phyloP scores from a whole-genome alignment of 2,888 invertebrate genomes.

The Sinotaia quadrata region DNA sequence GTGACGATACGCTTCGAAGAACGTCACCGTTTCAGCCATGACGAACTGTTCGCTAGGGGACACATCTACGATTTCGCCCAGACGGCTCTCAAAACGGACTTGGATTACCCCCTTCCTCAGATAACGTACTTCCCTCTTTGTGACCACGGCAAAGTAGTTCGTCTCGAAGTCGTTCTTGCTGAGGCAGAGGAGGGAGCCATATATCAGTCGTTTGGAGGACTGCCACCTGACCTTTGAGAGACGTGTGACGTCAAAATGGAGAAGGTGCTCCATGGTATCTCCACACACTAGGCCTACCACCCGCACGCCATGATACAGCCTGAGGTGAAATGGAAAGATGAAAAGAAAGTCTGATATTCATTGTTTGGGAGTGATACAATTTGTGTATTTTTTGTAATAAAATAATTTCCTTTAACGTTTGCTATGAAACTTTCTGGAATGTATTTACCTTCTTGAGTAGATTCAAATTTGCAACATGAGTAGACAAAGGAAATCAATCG shows the following conservation, averaged over 20 bases:
- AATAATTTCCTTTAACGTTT: too few relatives aligned
- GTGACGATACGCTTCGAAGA: conserved; percentile 86
- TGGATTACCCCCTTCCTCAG: conserved; percentile 54
- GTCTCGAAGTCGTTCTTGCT: conserved; percentile 81
- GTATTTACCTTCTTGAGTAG: too few relatives aligned
- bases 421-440: too few relatives aligned
- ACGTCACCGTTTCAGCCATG: conserved; percentile 85
- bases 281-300: conserved; percentile 51
- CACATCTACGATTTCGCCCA: conserved; percentile 31
- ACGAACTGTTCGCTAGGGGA: conserved; percentile 55
- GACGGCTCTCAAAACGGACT: conserved; percentile 46
- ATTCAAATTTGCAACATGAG: too few relatives aligned
- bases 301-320: conserved; percentile 57
- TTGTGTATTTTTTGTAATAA: too few relatives aligned
- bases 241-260: conserved; percentile 50
- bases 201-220: conserved; percentile 78
- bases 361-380: too few relatives aligned
- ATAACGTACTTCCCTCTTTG: conserved; percentile 49
- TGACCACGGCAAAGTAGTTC: conserved; percentile 79
- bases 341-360: too few relatives aligned
- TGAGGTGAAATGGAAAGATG: too few relatives aligned
- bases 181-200: conserved; percentile 83
- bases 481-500: too few relatives aligned
- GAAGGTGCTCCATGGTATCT: conserved; percentile 50
- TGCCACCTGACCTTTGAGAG: conserved; percentile 69